phyloP scores from a whole-genome alignment of 35 echinoderm and acorn worm species.

The Heliocidaris erythrogramma region DNA sequence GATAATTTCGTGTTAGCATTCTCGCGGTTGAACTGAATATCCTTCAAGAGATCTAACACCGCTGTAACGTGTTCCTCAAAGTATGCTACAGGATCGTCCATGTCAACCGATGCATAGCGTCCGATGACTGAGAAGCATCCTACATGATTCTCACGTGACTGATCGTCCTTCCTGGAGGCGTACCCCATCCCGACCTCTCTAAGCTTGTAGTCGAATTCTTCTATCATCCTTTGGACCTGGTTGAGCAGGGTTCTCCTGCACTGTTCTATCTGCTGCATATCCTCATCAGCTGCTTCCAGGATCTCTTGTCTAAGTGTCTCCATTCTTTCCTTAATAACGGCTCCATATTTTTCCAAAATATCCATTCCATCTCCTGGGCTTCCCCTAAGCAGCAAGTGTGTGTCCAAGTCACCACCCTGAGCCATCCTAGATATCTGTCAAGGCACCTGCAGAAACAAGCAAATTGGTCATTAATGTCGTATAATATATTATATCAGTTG shows the following conservation, averaged over 20 bases:
- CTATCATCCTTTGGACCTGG: constrained; percentile 36
- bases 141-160: neutral
- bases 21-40: constrained; percentile 27
- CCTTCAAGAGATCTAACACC: neutral
- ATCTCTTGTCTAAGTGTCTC: constrained; percentile 14
- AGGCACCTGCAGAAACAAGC: constrained; percentile 7
- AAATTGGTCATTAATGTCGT: neutral
- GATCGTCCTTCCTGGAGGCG: neutral
- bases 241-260: neutral
- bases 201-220: constrained; percentile 43
- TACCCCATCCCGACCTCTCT: constrained; percentile 25
- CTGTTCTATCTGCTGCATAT: neutral
- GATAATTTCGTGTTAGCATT: neutral
- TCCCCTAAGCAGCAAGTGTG: neutral
- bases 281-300: constrained; percentile 20
- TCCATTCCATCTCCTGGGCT: constrained; percentile 6
- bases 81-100: neutral
- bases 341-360: constrained; percentile 11
- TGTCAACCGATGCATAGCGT: neutral
- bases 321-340: constrained; percentile 1
- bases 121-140: constrained; percentile 4
- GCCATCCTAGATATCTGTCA: neutral
- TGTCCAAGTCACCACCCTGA: neutral
- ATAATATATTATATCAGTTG: too few relatives aligned
- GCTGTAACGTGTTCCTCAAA: constrained; percentile 19